phyloP scores from a whole-genome alignment of 2,113 vertebrate genomes.

The Tricholaema leucomelas region DNA sequence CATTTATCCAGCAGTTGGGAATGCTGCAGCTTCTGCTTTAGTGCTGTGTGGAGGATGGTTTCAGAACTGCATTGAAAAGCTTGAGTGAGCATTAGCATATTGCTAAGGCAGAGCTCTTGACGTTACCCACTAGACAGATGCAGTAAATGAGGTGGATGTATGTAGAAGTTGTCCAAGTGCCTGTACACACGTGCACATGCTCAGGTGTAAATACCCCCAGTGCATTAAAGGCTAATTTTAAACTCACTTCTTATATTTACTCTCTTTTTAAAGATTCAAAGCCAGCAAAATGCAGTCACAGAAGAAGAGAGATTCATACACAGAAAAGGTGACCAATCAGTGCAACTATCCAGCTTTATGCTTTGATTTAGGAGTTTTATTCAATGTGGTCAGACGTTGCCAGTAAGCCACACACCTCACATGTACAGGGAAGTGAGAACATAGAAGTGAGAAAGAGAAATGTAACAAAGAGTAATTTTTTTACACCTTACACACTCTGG shows the following conservation, averaged over 20 bases:
- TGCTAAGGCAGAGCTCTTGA: neutral
- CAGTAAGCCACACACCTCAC: neutral
- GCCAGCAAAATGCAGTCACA: neutral
- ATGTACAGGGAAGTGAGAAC: neutral
- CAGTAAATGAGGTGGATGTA: constrained; percentile 9
- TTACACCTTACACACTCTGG: neutral
- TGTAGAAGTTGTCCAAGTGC: neutral
- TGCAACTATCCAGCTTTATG: neutral
- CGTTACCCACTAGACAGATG: neutral
- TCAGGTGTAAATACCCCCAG: neutral
- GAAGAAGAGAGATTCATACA: neutral
- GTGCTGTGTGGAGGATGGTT: constrained; percentile 19
- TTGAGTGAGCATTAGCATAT: constrained; percentile 29
- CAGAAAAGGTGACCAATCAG: neutral
- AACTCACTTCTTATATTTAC: neutral
- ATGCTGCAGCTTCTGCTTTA: constrained; percentile 28
- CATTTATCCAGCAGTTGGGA: constrained; percentile 28
- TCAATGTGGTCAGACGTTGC: neutral
- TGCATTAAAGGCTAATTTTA: neutral
- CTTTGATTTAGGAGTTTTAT: neutral
- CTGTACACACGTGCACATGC: accelerated
- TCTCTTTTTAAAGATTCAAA: neutral
- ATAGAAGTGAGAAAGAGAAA: neutral
- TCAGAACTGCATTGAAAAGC: constrained; percentile 37
- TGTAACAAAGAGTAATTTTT: neutral